phyloP scores from a whole-genome alignment of 2,888 invertebrate genomes.

The Apamea epomidion region DNA sequence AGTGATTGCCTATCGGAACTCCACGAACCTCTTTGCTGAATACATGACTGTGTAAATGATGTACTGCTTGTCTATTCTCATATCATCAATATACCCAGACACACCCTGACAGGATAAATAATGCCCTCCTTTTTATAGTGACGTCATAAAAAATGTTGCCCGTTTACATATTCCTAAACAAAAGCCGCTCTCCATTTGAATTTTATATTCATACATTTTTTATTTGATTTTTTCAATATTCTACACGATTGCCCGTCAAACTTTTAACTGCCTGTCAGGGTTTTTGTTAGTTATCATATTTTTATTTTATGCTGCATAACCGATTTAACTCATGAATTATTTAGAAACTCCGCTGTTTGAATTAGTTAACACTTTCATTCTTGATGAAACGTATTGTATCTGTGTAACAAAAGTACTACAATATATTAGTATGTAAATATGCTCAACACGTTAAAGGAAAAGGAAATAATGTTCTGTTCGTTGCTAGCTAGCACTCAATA shows the following conservation, averaged over 20 bases:
- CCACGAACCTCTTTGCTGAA: background rate
- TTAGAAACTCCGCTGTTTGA: background rate
- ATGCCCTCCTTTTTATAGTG: constrained; percentile 8
- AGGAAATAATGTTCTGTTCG: background rate
- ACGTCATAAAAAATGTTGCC: constrained; percentile 28
- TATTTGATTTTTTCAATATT: constrained; percentile 33
- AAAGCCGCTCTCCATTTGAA: constrained; percentile 21
- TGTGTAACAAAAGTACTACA: background rate
- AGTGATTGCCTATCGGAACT: background rate
- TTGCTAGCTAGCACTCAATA: background rate
- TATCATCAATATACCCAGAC: constrained; percentile 8
- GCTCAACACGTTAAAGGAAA: background rate
- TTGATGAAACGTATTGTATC: background rate
- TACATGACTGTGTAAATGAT: background rate
- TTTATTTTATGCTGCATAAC: constrained; percentile 1
- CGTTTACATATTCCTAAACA: constrained; percentile 40
- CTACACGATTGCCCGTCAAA: constrained; percentile 39
- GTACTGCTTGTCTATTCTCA: background rate
- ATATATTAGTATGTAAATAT: background rate
- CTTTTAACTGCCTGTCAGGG: constrained; percentile 24
- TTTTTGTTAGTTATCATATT: constrained; percentile 1
- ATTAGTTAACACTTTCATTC: background rate
- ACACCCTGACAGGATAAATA: constrained; percentile 7
- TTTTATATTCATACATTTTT: constrained; percentile 44
- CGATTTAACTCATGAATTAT: constrained; percentile 41